These are phyloP conservation scores for Phalacrocorax carbo DNA, from an alignment of 2,113 vertebrate species.

Conservation along the genomic window DNA sequence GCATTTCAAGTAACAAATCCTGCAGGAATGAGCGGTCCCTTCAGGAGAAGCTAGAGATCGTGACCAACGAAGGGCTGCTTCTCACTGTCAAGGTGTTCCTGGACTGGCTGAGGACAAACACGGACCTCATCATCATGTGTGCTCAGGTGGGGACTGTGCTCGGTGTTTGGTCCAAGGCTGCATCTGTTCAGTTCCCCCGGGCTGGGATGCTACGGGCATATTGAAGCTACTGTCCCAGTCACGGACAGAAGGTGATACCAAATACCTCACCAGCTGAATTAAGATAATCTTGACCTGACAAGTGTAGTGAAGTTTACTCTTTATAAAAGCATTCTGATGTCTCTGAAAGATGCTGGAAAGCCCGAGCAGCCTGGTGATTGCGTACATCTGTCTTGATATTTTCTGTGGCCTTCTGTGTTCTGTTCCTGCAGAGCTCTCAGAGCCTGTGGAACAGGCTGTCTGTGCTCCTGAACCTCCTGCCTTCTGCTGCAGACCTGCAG, in stretches of 20 bases:
- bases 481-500: constrained; percentile 87
- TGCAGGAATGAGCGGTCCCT: constrained; percentile 86
- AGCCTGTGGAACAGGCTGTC: constrained; percentile 97
- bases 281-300: not conserved
- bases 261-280: not conserved
- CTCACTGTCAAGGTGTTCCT: constrained; percentile 94
- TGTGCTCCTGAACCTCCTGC: constrained; percentile 93
- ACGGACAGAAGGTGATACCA: not conserved
- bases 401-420: not conserved
- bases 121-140: constrained; percentile 94
- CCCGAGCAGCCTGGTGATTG: not conserved
- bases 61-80: constrained; percentile 89
- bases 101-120: constrained; percentile 95
- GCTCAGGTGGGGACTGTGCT: constrained; percentile 81
- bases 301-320: not conserved
- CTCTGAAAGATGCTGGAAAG: not conserved
- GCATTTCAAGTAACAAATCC: constrained; percentile 84
- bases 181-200: not conserved
- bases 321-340: not conserved
- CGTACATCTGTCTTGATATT: accelerated
- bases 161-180: accelerated
- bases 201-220: not conserved
- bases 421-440: constrained; percentile 86
- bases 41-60: constrained; percentile 87
- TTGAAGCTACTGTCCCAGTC: not conserved